Evolutionary conservation across 1,140 invertebrate species (phyloP).

Genomic region (Scaptomyza graminum): DNA sequence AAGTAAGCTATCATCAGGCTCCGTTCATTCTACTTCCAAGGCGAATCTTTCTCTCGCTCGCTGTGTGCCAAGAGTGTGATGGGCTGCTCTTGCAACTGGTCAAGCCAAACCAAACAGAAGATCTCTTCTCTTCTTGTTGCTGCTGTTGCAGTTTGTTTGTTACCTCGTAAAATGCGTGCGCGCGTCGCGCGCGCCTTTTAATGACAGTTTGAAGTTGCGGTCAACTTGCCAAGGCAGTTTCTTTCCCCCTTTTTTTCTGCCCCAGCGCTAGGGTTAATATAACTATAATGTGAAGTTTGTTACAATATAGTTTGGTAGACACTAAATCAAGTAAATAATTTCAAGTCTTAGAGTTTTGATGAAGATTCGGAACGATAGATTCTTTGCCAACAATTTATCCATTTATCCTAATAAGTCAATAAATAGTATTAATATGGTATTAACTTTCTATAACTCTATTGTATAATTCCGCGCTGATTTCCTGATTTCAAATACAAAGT

Average conservation of each 20-base stretch:
- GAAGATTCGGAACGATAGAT: too few relatives aligned
- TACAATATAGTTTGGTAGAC: neutral
- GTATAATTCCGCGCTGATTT: too few relatives aligned
- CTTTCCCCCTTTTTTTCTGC: slow-evolving; percentile 16
- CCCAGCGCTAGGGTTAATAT: slow-evolving; percentile 6
- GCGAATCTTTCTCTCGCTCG: slow-evolving; percentile 31
- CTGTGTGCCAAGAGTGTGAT: slow-evolving; percentile 34
- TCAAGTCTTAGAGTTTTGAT: too few relatives aligned
- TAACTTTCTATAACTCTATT: too few relatives aligned
- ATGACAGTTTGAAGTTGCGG: slow-evolving; percentile 70
- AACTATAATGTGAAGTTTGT: slow-evolving; percentile 1
- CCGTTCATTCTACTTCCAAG: slow-evolving; percentile 3
- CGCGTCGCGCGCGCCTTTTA: slow-evolving; percentile 80
- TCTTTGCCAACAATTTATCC: too few relatives aligned
- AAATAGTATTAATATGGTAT: too few relatives aligned
- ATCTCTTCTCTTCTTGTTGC: neutral
- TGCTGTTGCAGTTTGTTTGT: neutral
- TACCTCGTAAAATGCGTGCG: slow-evolving; percentile 83
- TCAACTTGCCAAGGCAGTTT: slow-evolving; percentile 22
- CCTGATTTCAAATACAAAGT: too few relatives aligned
- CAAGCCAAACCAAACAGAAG: slow-evolving; percentile 3
- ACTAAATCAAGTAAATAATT: too few relatives aligned
- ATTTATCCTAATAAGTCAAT: too few relatives aligned
- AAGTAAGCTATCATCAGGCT: slow-evolving; percentile 83
- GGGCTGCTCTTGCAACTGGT: slow-evolving; percentile 17